Conservation (phyloP, 2,888 invertebrate species). For the Agriopis marginaria region DNA sequence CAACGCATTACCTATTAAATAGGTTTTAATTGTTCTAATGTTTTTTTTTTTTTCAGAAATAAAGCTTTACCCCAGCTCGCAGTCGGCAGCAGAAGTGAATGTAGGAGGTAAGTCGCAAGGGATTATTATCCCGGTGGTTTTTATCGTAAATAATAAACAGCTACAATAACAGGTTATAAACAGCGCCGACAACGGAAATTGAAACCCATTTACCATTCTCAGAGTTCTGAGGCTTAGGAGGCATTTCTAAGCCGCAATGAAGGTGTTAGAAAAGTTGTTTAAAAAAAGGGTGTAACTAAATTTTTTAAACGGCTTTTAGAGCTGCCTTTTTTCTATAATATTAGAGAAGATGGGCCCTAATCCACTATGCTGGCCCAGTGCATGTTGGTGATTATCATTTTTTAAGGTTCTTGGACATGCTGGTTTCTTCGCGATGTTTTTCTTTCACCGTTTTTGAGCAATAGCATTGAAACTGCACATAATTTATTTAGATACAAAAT, state of each 20-base stretch:
- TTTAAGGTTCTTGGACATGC: too few relatives aligned
- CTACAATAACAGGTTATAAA: conserved; percentile 45
- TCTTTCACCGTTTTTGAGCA: too few relatives aligned
- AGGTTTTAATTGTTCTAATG: background rate
- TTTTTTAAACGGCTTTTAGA: too few relatives aligned
- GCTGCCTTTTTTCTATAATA: too few relatives aligned
- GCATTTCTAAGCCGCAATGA: background rate
- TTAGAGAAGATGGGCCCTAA: too few relatives aligned
- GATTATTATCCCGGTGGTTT: conserved; percentile 47
- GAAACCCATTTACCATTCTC: conserved; percentile 34
- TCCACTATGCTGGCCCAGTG: too few relatives aligned
- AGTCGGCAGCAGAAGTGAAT: conserved; percentile 62
- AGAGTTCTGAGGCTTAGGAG: conserved; percentile 1
- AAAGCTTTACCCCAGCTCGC: conserved; percentile 66
- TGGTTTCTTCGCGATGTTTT: too few relatives aligned
- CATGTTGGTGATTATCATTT: too few relatives aligned
- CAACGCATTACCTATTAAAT: too few relatives aligned
- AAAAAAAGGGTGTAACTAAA: too few relatives aligned
- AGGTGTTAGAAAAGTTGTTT: background rate
- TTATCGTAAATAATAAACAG: conserved; percentile 45
- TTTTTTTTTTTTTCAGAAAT: conserved; percentile 62
- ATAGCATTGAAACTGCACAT: too few relatives aligned
- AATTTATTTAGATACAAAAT: too few relatives aligned
- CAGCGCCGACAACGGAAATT: conserved; percentile 37
- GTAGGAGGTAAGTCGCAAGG: conserved; percentile 56